Conservation (phyloP, 2,888 invertebrate genomes). For the Zaprionus bogoriensis region DNA sequence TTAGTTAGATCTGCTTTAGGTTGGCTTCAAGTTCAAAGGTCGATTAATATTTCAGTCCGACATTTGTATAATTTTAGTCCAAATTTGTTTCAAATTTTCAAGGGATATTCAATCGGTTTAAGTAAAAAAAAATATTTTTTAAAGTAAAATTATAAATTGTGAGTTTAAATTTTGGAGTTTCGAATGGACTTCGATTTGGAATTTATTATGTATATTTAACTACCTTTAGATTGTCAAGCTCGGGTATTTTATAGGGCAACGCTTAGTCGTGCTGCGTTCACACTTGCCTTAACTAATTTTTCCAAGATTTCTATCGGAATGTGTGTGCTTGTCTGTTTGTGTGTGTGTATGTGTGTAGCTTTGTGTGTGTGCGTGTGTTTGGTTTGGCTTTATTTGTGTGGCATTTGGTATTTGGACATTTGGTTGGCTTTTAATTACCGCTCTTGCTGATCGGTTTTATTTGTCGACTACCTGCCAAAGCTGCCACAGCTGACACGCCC, state of each 20-base stretch:
- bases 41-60: too few species aligned
- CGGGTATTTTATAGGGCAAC: slow-evolving; percentile 10
- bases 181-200: too few species aligned
- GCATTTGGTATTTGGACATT: slow-evolving; percentile 69
- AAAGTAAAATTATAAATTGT: too few species aligned
- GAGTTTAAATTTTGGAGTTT: too few species aligned
- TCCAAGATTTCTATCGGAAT: slow-evolving; percentile 30
- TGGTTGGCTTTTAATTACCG: slow-evolving; percentile 78
- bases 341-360: slow-evolving; percentile 1
- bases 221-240: not conserved
- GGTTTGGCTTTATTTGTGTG: slow-evolving; percentile 52
- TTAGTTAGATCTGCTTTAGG: too few species aligned
- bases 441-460: slow-evolving; percentile 68
- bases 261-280: not conserved
- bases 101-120: too few species aligned
- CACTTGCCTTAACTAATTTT: slow-evolving; percentile 17
- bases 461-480: slow-evolving; percentile 36
- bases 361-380: slow-evolving; percentile 24
- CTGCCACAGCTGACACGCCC: not conserved
- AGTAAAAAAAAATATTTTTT: too few species aligned
- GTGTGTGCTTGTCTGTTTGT: slow-evolving; percentile 1
- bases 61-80: too few species aligned
- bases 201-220: too few species aligned
- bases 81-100: too few species aligned
- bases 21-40: too few species aligned